Evolutionary conservation across 2,888 invertebrate species (phyloP), one percentile per base, ranked within the genome.

Genomic region (Rugalucina vietnamica): DNA sequence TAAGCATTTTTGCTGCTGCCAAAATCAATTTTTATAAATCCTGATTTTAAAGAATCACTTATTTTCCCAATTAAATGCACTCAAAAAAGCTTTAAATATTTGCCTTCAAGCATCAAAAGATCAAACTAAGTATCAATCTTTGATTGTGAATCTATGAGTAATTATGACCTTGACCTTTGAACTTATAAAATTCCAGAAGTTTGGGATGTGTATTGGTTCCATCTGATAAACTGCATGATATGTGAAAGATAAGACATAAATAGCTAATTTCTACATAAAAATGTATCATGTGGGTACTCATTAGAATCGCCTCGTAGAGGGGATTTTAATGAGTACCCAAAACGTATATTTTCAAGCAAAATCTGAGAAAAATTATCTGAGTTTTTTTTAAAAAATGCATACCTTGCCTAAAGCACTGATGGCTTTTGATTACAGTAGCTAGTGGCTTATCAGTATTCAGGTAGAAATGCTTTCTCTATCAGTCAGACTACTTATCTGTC

Each of bases 1-100:
- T 76, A 76, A 81, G 39, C 81, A 81, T 81, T 71, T 24, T n/a
- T 77, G 14, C 43, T 50, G 21, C 14, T 65, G 36, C 65, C 69
- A 77, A 77, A 39, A 73, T 24, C 21, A 1, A 34, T 43, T 34
- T 65, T 65, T 34, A 34, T 65, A 65, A 65, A 65, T 65, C 65
- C 65, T 65, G 32, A 29, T 32, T 18, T 60, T 24, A 10, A 65
- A 65, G 3, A 65, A 65, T 65, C 65, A 5, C 60, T 60, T 8
- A 43, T 60, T 60, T 60, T 18, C 60, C 29, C 29, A 1, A 32
- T 18, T 1, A 34, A 65, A 8, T 34, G 34, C 43, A 43, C 65
- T 65, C 34, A 65, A 65, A 43, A 43, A 65, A 32, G 34, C 65
- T 65, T 65, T 34, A 29, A n/a, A 65, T 5, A 8, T 29, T 60